Conservation (phyloP, 2,797 vertebrate species). For the Poecilia velifera region DNA sequence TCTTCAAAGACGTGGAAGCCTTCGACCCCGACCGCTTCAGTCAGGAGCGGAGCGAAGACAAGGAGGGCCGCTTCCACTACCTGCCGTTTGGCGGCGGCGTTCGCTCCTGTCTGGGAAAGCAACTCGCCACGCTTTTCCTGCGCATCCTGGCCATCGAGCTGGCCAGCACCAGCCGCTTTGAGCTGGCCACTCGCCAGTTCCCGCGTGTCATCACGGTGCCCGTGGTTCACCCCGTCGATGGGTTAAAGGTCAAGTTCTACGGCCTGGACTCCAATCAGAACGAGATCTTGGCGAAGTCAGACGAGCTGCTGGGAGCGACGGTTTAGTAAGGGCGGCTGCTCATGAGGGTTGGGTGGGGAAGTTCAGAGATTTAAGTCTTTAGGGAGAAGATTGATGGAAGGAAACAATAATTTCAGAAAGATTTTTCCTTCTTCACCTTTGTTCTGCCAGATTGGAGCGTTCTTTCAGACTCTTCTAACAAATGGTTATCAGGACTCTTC, state of each 20-base stretch:
- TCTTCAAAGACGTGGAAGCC: constrained; percentile 92
- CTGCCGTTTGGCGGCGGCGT: constrained; percentile 94
- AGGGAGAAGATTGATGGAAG: constrained; percentile 60
- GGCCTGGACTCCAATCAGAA: constrained; percentile 99
- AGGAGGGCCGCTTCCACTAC: constrained; percentile 96
- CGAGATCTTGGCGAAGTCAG: constrained; percentile 93
- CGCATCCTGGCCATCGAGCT: constrained; percentile 93
- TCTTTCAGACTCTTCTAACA: constrained; percentile 59
- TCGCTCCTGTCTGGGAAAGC: constrained; percentile 95
- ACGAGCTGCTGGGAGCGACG: constrained; percentile 90
- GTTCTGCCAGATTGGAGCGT: constrained; percentile 58
- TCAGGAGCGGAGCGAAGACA: constrained; percentile 90
- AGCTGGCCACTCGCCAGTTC: constrained; percentile 93
- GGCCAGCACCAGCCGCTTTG: constrained; percentile 92
- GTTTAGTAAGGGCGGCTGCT: constrained; percentile 77
- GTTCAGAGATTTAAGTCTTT: constrained; percentile 54
- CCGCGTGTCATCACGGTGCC: constrained; percentile 92
- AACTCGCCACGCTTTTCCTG: constrained; percentile 95
- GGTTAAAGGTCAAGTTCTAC: constrained; percentile 94
- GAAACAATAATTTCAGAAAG: constrained; percentile 59
- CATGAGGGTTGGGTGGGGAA: neutral
- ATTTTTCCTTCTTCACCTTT: constrained; percentile 55
- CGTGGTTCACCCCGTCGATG: constrained; percentile 92
- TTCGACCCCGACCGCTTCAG: constrained; percentile 96
- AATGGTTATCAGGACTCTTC: constrained; percentile 55